Evolutionary conservation across 2,888 invertebrate genomes (phyloP).

Genomic region (Thereva unica): DNA sequence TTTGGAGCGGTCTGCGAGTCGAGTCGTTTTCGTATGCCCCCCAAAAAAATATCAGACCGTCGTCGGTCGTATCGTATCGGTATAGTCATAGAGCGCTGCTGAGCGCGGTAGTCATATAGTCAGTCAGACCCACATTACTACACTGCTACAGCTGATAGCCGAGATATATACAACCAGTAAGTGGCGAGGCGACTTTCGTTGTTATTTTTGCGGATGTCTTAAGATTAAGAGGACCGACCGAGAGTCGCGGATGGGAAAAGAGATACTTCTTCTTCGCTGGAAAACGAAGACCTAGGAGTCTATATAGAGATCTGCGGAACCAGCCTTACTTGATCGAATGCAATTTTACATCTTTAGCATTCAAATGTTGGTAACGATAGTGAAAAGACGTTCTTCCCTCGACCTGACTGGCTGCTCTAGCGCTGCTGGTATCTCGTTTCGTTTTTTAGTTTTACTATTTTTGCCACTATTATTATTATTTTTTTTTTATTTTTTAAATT

Average conservation of each 20-base stretch:
- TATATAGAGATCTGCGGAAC: constrained; percentile 8
- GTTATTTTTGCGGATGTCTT: constrained; percentile 1
- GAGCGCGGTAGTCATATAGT: not conserved
- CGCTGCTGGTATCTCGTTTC: constrained; percentile 12
- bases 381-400: constrained; percentile 55
- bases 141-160: too few relatives aligned
- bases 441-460: constrained; percentile 5
- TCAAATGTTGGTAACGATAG: constrained; percentile 59
- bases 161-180: constrained; percentile 1
- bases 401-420: constrained; percentile 21
- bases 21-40: too few relatives aligned
- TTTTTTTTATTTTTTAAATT: not conserved
- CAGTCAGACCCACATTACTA: not conserved
- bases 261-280: constrained; percentile 24
- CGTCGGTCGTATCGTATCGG: too few relatives aligned
- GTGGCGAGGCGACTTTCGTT: constrained; percentile 19
- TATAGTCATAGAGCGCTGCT: too few relatives aligned
- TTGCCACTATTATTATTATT: not conserved
- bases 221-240: not conserved
- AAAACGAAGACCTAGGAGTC: constrained; percentile 24
- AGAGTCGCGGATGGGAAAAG: constrained; percentile 31
- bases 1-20: too few relatives aligned
- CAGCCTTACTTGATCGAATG: constrained; percentile 50
- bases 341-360: constrained; percentile 57
- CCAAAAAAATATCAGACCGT: too few relatives aligned